A percentile compares a stretch with the other conserved stretches of the same genome.
Evolutionary conservation across 2,797 vertebrate genomes (phyloP).

Genomic region (Meda fulgida): DNA sequence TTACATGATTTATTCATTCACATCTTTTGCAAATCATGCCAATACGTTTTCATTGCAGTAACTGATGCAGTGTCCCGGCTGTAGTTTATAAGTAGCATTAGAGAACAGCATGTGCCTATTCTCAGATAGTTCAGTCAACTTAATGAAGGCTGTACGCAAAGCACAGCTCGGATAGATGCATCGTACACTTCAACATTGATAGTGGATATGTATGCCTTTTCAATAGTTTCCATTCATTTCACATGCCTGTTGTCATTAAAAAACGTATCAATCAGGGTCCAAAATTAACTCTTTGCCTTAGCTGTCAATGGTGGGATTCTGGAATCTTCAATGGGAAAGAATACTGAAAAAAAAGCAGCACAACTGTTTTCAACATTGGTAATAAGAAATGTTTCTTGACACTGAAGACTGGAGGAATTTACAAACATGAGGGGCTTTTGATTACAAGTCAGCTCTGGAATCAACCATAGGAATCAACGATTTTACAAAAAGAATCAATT

Average conservation of each 20-base stretch:
- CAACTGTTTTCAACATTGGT: neutral
- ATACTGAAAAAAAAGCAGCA: too few relatives aligned
- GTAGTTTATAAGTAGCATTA: slow-evolving; percentile 11
- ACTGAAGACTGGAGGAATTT: neutral
- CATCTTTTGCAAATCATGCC: neutral
- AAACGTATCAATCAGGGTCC: slow-evolving; percentile 12
- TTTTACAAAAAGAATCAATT: neutral
- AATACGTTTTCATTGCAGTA: neutral
- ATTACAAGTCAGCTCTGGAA: neutral
- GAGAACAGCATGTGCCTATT: neutral
- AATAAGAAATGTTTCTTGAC: neutral
- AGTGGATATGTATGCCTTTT: slow-evolving; percentile 5
- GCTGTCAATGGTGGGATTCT: neutral
- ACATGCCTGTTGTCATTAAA: slow-evolving; percentile 5
- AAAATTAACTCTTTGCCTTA: slow-evolving; percentile 8
- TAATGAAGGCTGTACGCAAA: neutral
- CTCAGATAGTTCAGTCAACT: neutral
- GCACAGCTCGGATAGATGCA: slow-evolving; percentile 9
- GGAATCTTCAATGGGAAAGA: neutral
- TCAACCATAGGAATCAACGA: neutral
- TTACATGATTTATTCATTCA: slow-evolving; percentile 35
- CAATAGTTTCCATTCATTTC: slow-evolving; percentile 18
- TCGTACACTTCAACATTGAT: neutral
- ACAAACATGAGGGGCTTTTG: too few relatives aligned
- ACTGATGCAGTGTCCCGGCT: neutral